A percentile compares a stretch with the other conserved stretches of the same genome.
phyloP scores from a whole-genome alignment of 2,888 invertebrate genomes.

The Esperia sulphurella region DNA sequence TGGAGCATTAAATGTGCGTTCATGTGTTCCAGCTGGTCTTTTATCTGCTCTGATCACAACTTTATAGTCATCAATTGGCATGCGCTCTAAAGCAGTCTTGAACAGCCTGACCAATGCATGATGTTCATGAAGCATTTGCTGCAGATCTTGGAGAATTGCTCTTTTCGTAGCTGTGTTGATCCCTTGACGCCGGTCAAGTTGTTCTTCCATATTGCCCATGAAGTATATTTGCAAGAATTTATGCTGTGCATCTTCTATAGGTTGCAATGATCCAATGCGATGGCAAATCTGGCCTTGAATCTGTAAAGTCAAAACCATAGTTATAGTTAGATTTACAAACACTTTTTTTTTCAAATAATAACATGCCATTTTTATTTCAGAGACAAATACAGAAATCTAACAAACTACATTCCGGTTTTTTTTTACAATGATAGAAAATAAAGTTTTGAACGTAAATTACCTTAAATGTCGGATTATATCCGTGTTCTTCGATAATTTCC shows the following conservation, averaged over 20 bases:
- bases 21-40: conserved; percentile 27
- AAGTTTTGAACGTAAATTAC: conserved; percentile 14
- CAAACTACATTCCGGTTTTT: too few species aligned
- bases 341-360: too few species aligned
- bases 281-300: conserved; percentile 24
- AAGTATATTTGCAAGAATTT: conserved; percentile 29
- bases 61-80: conserved; percentile 31
- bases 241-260: conserved; percentile 16
- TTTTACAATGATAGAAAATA: too few species aligned
- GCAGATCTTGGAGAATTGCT: background rate
- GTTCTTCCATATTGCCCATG: conserved; percentile 20
- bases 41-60: conserved; percentile 34
- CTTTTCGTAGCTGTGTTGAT: conserved; percentile 17
- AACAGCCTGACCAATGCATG: conserved; percentile 24
- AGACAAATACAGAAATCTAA: too few species aligned
- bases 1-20: conserved; percentile 31
- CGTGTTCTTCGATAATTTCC: conserved; percentile 19
- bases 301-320: too few species aligned
- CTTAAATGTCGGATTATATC: conserved; percentile 30
- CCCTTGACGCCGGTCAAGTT: conserved; percentile 22
- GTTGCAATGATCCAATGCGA: conserved; percentile 19
- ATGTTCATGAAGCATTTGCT: conserved; percentile 15
- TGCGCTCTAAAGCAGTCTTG: conserved; percentile 24
- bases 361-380: too few species aligned
- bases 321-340: too few species aligned